Evolutionary conservation across 2,888 invertebrate species (phyloP).

Genomic region (Protodeltote pygarga): DNA sequence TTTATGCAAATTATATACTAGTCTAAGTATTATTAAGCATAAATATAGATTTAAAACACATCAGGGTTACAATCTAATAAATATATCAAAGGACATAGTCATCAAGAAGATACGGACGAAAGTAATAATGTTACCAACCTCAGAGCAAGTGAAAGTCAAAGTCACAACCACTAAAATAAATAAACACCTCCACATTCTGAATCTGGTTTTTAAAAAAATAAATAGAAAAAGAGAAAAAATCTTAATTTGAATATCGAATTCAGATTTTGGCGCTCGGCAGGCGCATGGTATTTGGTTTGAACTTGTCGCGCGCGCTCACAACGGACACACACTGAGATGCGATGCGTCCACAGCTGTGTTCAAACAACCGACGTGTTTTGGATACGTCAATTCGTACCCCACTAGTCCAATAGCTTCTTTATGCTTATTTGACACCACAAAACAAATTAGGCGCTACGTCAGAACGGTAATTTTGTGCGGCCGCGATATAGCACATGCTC

Average conservation of each 20-base stretch:
- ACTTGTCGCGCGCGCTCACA: conserved; percentile 73
- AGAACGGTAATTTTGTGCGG: conserved; percentile 16
- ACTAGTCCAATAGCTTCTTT: conserved; percentile 58
- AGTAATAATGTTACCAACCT: conserved; percentile 68
- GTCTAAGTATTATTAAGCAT: no score
- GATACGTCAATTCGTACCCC: conserved; percentile 68
- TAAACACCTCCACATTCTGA: conserved; percentile 77
- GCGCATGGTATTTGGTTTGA: conserved; percentile 67
- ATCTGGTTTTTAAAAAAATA: conserved; percentile 56
- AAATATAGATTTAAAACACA: background rate
- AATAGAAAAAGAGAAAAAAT: conserved; percentile 52
- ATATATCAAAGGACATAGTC: conserved; percentile 12
- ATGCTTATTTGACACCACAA: conserved; percentile 36
- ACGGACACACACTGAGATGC: conserved; percentile 77
- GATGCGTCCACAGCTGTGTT: conserved; percentile 51
- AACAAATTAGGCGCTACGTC: conserved; percentile 31
- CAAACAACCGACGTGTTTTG: conserved; percentile 71
- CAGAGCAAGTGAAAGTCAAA: conserved; percentile 71
- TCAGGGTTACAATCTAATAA: background rate
- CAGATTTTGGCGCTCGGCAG: conserved; percentile 70
- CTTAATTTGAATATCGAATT: conserved; percentile 61
- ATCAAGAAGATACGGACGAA: conserved; percentile 37
- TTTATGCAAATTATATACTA: no score
- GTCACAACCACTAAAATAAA: conserved; percentile 71
- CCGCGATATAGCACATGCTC: background rate